A percentile compares a stretch with the other conserved stretches of the same genome.
phyloP scores from a whole-genome alignment of 2,113 vertebrate species.

The Chaetops frenatus region DNA sequence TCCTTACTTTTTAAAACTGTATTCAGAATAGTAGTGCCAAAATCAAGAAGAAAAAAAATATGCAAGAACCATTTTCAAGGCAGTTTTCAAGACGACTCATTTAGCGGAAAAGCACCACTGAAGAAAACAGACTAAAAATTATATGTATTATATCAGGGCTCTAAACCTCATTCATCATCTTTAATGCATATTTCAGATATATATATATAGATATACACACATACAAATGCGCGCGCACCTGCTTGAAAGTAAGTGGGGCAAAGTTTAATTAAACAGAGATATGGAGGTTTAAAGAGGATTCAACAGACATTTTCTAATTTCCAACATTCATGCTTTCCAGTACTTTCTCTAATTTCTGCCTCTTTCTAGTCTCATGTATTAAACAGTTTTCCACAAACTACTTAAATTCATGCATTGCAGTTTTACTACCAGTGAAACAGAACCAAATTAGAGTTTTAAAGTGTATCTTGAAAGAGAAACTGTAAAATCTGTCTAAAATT shows the following conservation, averaged over 20 bases:
- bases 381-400: constrained; percentile 47
- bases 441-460: constrained; percentile 52
- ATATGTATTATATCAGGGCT: constrained; percentile 37
- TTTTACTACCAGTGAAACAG: constrained; percentile 31
- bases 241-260: constrained; percentile 59
- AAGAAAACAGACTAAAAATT: constrained; percentile 58
- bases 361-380: constrained; percentile 57
- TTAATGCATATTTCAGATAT: constrained; percentile 61
- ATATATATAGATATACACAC: constrained; percentile 11
- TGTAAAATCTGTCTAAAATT: constrained; percentile 47
- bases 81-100: constrained; percentile 65
- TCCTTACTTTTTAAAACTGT: not conserved
- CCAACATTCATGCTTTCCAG: constrained; percentile 57
- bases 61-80: constrained; percentile 60
- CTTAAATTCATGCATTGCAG: constrained; percentile 31
- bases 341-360: constrained; percentile 50
- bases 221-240: constrained; percentile 49
- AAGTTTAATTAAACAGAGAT: constrained; percentile 46
- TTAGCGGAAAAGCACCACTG: constrained; percentile 59
- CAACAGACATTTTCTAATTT: constrained; percentile 61
- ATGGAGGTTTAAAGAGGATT: constrained; percentile 52
- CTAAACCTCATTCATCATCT: constrained; percentile 63
- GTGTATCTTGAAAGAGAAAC: constrained; percentile 15
- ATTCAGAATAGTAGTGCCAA: not conserved
- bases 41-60: not conserved